These are phyloP conservation scores for Lithophane ornitopus DNA, from an alignment of 2,888 invertebrate species.

Conservation along the genomic window DNA sequence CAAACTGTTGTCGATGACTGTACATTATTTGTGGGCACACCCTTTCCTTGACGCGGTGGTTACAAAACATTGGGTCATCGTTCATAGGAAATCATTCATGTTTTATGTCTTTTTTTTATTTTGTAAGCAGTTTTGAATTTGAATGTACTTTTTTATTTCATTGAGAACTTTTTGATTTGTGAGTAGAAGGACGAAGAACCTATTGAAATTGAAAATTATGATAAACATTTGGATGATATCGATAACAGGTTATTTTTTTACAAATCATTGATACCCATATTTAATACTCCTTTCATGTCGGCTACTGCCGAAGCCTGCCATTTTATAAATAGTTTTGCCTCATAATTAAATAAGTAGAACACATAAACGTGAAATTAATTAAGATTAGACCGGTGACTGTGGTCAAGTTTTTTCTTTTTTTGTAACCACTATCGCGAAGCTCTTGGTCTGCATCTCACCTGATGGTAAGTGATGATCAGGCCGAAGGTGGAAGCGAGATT, in stretches of 20 bases:
- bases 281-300: background rate
- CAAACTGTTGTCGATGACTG: slow-evolving; percentile 85
- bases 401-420: too few species aligned
- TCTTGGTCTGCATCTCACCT: too few species aligned
- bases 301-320: background rate
- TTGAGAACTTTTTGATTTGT: slow-evolving; percentile 11
- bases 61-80: slow-evolving; percentile 81
- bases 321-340: background rate
- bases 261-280: background rate
- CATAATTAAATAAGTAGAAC: too few species aligned
- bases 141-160: slow-evolving; percentile 42
- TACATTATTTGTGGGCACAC: slow-evolving; percentile 84
- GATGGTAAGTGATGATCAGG: too few species aligned
- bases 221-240: background rate
- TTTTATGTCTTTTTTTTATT: slow-evolving; percentile 50
- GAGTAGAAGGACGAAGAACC: background rate
- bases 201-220: slow-evolving; percentile 20
- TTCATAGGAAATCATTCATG: slow-evolving; percentile 72
- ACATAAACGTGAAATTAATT: too few species aligned
- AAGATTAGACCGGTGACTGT: too few species aligned
- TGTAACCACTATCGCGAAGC: too few species aligned
- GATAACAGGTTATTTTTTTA: background rate
- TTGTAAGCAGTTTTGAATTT: slow-evolving; percentile 49
- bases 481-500: too few species aligned
- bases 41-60: slow-evolving; percentile 76